A percentile compares a stretch with the other conserved stretches of the same genome.
Conservation (phyloP, 2,888 invertebrate genomes). For the Neocrepidodera transversa region DNA sequence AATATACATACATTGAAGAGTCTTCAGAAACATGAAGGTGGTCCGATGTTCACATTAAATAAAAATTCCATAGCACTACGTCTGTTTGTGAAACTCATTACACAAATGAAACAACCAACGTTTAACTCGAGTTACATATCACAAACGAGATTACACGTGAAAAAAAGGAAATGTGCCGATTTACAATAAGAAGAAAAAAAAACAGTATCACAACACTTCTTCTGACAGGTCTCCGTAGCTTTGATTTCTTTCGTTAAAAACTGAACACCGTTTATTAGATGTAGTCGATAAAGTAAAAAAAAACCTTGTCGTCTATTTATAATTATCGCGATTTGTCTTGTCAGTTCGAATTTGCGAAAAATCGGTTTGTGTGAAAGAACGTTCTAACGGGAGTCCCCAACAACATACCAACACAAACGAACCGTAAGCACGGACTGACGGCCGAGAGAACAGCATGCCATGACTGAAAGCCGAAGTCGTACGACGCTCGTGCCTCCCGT, state of each 20-base stretch:
- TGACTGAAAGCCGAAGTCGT: constrained; percentile 51
- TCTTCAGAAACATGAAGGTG: constrained; percentile 57
- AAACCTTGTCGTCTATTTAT: constrained; percentile 39
- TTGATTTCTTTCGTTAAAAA: constrained; percentile 32
- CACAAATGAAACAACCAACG: constrained; percentile 35
- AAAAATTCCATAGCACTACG: constrained; percentile 52
- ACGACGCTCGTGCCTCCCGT: constrained; percentile 39
- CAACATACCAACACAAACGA: constrained; percentile 31
- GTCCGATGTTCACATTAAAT: constrained; percentile 54
- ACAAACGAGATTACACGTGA: constrained; percentile 37
- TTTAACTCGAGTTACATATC: constrained; percentile 35
- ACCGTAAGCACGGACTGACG: constrained; percentile 53
- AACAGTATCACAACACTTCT: constrained; percentile 37
- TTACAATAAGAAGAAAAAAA: constrained; percentile 29
- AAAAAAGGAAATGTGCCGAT: constrained; percentile 35
- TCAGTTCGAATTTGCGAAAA: constrained; percentile 38
- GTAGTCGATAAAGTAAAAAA: constrained; percentile 42
- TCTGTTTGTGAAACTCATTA: constrained; percentile 52
- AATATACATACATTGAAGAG: constrained; percentile 55
- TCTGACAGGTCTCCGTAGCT: constrained; percentile 20
- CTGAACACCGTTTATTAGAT: constrained; percentile 37
- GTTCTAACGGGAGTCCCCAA: constrained; percentile 24
- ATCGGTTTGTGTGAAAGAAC: constrained; percentile 42
- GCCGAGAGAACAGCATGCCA: constrained; percentile 52
- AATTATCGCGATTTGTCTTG: constrained; percentile 32